A percentile compares a stretch with the other conserved stretches of the same genome.
Evolutionary conservation across 2,888 invertebrate genomes (phyloP).

Genomic region (Eupsilia transversa): DNA sequence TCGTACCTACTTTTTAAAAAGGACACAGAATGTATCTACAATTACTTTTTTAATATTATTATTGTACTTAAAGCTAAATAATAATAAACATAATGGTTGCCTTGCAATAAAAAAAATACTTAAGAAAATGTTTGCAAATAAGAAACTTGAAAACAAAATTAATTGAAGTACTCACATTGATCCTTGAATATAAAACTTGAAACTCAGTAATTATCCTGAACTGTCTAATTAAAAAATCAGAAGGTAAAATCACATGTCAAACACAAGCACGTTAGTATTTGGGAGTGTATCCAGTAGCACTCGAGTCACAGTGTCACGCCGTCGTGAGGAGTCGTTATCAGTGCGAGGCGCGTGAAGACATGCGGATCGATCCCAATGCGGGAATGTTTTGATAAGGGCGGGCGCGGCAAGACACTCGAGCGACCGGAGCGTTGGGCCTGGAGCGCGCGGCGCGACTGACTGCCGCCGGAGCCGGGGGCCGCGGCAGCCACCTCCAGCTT

Average conservation of each 20-base stretch:
- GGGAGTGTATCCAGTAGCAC: constrained; percentile 73
- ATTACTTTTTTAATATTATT: background rate
- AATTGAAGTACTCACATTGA: constrained; percentile 61
- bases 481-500: constrained; percentile 53
- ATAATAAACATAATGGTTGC: background rate
- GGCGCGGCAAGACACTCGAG: constrained; percentile 56
- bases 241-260: constrained; percentile 76
- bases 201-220: constrained; percentile 64
- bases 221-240: constrained; percentile 58
- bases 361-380: constrained; percentile 87
- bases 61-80: background rate
- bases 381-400: constrained; percentile 84
- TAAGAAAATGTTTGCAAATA: constrained; percentile 26
- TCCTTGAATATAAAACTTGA: constrained; percentile 62
- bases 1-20: background rate
- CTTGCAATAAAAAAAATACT: background rate
- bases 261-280: constrained; percentile 76
- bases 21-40: background rate
- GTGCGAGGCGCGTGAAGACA: constrained; percentile 77
- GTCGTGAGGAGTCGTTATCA: constrained; percentile 79
- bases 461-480: constrained; percentile 55
- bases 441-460: constrained; percentile 86
- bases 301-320: constrained; percentile 82
- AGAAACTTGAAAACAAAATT: constrained; percentile 39
- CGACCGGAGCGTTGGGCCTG: constrained; percentile 73